Base-by-base conservation (phyloP, 2,888 invertebrate genomes). In the Andrena haemorrhoa region DNA sequence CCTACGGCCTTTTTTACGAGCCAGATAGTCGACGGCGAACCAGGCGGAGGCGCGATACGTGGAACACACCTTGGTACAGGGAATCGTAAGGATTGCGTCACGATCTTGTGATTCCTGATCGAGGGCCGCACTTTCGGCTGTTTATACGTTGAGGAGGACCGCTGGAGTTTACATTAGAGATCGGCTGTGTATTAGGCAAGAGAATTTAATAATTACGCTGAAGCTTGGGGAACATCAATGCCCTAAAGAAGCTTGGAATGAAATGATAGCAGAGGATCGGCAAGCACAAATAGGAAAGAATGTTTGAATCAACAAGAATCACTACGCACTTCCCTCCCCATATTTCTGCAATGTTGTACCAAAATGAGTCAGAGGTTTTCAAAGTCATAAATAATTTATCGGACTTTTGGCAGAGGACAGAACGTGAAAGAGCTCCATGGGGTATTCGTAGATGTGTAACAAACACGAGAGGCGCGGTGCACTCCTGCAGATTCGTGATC, bases 381-480 rank as follows among this genome's bases (percentile, higher is more conserved):
- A 41, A 4, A 20, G 61, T 8, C 66, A 70, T 77, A 83, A 83
- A 83, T 82, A 78, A 78, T 75, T 75, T 58, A n/a, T 49, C 41
- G 41, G 72, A 61, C 23, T 53, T 60, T 33, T 49, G 63, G 47
- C 66, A 58, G 33, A 29, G 26, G 12, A 20, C 31, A 26, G 60
- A 10, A 56, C 41, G 56, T 60, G 70, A 75, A 71, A 71, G 51
- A 81, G 64, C 71, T 70, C 60, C 10, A 10, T 68, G 69, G 61
- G 73, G 78, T 74, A 83, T 86, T 78, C 79, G 71, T 63, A 84
- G 88, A 75, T 89, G 90, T 90, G 86, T 89, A 90, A 87, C 89
- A 91, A 92, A 93, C 91, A 93, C 84, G 88, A 91, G 90, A 93
- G 93, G 93, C 93, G 90, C 92, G 91, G 86, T 84, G 69, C 84